These are phyloP conservation scores for Todiramphus chloris DNA, from an alignment of 2,113 vertebrate genomes.

Conservation along the genomic window DNA sequence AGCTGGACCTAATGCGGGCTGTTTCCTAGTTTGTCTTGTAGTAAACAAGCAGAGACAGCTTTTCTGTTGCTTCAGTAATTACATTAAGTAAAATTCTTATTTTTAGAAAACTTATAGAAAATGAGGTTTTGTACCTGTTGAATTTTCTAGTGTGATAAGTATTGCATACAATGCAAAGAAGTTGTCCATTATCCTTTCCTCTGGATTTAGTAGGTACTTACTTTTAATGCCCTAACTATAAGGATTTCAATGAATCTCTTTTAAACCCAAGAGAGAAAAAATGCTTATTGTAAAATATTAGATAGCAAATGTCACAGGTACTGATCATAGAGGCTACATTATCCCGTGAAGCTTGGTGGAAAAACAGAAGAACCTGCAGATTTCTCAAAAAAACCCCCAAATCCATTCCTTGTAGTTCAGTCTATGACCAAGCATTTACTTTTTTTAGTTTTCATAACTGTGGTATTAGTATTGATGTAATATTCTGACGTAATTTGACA, in stretches of 20 bases:
- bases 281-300: background rate
- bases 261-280: background rate
- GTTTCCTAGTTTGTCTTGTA: accelerated
- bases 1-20: accelerated
- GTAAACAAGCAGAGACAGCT: accelerated
- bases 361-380: background rate
- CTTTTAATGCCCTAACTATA: background rate
- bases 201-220: background rate
- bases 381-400: background rate
- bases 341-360: background rate
- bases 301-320: accelerated
- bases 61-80: too few relatives aligned
- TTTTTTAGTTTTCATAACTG: background rate
- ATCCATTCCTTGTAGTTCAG: background rate
- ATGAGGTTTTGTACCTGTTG: background rate
- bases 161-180: accelerated
- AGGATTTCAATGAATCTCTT: background rate
- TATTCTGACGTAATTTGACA: background rate
- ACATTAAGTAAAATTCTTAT: accelerated
- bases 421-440: background rate
- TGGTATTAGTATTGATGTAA: background rate
- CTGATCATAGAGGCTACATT: background rate
- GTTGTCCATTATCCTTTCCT: accelerated
- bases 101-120: background rate
- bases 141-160: accelerated